Percentiles rank a stretch among this genome's conserved stretches.
Conservation (phyloP, 2,113 vertebrate species). For the Apeltes quadracus region DNA sequence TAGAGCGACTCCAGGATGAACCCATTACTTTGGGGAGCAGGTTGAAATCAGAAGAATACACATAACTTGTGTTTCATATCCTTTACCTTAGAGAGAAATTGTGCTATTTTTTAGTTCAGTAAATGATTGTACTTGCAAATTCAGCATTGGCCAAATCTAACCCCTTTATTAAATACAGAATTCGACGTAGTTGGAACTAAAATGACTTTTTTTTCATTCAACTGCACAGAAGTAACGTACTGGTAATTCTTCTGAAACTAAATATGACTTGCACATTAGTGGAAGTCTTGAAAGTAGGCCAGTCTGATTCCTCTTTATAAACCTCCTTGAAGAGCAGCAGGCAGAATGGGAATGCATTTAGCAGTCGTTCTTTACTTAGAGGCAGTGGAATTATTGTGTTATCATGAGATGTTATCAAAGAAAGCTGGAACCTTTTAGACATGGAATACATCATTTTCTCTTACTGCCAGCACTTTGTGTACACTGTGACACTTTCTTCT, state of each 20-base stretch:
- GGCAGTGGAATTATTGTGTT: background rate
- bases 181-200: no score
- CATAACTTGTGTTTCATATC: background rate
- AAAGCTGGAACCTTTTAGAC: background rate
- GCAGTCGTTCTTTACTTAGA: background rate
- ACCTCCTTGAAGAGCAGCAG: background rate
- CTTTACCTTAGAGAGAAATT: background rate
- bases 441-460: background rate
- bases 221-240: background rate
- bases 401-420: background rate
- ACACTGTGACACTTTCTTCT: background rate
- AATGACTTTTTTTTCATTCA: background rate
- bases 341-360: background rate
- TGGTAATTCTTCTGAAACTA: background rate
- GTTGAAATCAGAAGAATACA: background rate
- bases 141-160: background rate
- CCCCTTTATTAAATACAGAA: background rate
- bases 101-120: background rate
- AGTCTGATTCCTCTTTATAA: no score
- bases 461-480: background rate
- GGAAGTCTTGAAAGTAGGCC: no score
- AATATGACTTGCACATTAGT: background rate
- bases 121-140: background rate
- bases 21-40: background rate
- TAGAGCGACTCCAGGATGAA: background rate